These are phyloP conservation scores for Rhynchophorus ferrugineus DNA, from an alignment of 1,140 invertebrate genomes.

Conservation along the genomic window DNA sequence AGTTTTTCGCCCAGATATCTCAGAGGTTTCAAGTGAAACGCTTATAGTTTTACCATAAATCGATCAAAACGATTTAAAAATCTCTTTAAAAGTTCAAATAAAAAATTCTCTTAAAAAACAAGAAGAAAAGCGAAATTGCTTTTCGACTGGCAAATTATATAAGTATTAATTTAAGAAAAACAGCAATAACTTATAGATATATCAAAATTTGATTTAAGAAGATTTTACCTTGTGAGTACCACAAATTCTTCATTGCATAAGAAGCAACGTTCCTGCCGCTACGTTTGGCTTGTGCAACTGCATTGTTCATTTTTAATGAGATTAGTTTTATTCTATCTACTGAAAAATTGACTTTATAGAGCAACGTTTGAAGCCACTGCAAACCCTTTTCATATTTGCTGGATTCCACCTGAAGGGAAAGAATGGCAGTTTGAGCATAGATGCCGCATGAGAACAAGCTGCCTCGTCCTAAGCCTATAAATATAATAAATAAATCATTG, in stretches of 20 bases:
- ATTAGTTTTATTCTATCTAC: constrained; percentile 68
- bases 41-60: too few species aligned
- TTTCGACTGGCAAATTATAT: too few species aligned
- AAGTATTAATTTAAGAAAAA: neutral
- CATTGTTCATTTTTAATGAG: constrained; percentile 67
- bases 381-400: constrained; percentile 68
- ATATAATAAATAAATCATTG: neutral
- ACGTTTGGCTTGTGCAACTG: constrained; percentile 63
- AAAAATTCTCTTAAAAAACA: too few species aligned
- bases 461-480: constrained; percentile 19
- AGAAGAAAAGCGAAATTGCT: too few species aligned
- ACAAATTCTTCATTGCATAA: constrained; percentile 55
- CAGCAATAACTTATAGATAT: constrained; percentile 1
- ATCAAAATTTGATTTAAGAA: too few species aligned
- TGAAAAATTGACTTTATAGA: constrained; percentile 64
- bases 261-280: constrained; percentile 52
- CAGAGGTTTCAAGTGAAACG: too few species aligned
- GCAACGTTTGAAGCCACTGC: constrained; percentile 66
- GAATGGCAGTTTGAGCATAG: constrained; percentile 51
- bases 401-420: constrained; percentile 58
- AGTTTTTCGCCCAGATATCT: too few species aligned
- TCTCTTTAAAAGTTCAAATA: too few species aligned
- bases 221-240: constrained; percentile 54
- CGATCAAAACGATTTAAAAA: too few species aligned
- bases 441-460: constrained; percentile 44